A percentile compares a stretch with the other conserved stretches of the same genome.
Evolutionary conservation across 1,140 invertebrate genomes (phyloP).

Genomic region (Trachelipus rathkii): DNA sequence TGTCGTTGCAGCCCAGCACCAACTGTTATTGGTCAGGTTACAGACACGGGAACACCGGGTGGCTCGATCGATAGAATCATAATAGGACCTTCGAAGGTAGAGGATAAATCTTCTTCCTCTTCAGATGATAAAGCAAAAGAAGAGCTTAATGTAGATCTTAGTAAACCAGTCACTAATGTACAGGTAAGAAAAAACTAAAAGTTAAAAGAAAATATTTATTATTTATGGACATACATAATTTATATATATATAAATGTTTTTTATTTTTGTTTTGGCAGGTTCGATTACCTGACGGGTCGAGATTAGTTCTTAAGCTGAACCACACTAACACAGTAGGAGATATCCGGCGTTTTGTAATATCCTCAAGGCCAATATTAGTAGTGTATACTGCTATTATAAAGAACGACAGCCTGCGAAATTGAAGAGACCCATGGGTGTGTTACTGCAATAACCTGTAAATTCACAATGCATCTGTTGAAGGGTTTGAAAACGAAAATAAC

Average conservation of each 20-base stretch:
- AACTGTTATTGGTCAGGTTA: constrained; percentile 54
- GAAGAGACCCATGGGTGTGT: too few species aligned
- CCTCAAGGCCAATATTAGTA: constrained; percentile 60
- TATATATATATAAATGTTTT: background rate
- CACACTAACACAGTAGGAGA: constrained; percentile 79
- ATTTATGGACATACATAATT: background rate
- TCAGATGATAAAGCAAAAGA: constrained; percentile 62
- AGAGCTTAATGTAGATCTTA: constrained; percentile 62
- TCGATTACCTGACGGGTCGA: constrained; percentile 81
- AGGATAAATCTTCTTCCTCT: constrained; percentile 53
- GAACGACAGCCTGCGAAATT: too few species aligned
- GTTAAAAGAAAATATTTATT: background rate
- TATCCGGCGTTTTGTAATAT: constrained; percentile 68
- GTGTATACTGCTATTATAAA: too few species aligned
- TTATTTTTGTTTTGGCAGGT: constrained; percentile 54
- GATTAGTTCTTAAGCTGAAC: constrained; percentile 81
- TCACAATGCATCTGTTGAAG: too few species aligned
- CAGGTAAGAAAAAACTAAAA: constrained; percentile 54
- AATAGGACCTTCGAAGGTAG: constrained; percentile 58
- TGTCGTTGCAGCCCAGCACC: constrained; percentile 59
- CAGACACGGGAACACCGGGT: constrained; percentile 31
- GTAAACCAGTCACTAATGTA: constrained; percentile 72
- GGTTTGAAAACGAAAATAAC: too few species aligned
- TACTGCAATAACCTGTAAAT: too few species aligned
- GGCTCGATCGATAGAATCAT: constrained; percentile 49